Percentiles rank a stretch among this genome's conserved stretches.
These are phyloP conservation scores for Pogonomyrmex californicus DNA, from an alignment of 1,140 invertebrate species.

Conservation along the genomic window DNA sequence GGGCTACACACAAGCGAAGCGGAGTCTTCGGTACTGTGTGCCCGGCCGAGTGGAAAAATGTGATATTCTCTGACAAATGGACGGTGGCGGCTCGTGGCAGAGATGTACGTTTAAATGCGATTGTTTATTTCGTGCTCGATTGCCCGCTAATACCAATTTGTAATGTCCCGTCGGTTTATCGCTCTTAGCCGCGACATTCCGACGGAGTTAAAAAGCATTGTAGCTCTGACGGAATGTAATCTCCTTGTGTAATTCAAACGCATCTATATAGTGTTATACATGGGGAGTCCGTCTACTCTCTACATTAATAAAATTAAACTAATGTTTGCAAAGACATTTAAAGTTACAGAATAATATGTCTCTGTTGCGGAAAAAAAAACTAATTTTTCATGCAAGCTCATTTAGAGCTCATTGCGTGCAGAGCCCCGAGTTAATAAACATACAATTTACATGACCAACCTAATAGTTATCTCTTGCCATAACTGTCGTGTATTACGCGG, in stretches of 20 bases:
- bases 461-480: constrained; percentile 54
- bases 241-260: neutral
- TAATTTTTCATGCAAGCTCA: neutral
- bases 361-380: neutral
- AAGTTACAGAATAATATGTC: neutral
- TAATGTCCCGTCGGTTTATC: constrained; percentile 71
- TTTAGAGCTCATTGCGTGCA: constrained; percentile 32
- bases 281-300: neutral
- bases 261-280: neutral
- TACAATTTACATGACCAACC: constrained; percentile 7
- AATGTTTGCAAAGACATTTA: neutral
- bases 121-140: constrained; percentile 79
- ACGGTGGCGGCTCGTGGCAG: constrained; percentile 70
- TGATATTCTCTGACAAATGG: constrained; percentile 77
- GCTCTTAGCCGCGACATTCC: constrained; percentile 30
- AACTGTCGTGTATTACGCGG: neutral
- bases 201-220: constrained; percentile 23
- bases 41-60: constrained; percentile 74
- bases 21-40: constrained; percentile 21
- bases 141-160: constrained; percentile 77
- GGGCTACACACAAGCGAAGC: constrained; percentile 32
- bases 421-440: constrained; percentile 45
- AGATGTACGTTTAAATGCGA: constrained; percentile 76
- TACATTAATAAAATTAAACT: constrained; percentile 30
- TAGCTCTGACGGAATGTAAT: constrained; percentile 12